A percentile compares a stretch with the other conserved stretches of the same genome.
phyloP scores from a whole-genome alignment of 1,140 invertebrate species.

The Pissodes strobi region DNA sequence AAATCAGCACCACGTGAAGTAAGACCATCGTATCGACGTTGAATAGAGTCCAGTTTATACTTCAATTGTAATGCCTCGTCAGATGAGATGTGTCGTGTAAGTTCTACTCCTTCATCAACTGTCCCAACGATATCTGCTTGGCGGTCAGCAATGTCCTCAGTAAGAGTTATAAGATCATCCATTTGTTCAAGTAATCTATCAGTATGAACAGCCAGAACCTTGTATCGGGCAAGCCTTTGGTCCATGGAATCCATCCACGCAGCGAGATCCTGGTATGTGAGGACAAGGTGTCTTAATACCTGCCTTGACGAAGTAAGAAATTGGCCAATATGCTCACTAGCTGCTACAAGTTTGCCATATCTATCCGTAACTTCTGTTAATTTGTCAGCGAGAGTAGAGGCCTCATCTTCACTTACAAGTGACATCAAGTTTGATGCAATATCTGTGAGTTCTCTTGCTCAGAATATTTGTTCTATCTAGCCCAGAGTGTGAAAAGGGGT shows the following conservation, averaged over 20 bases:
- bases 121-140: conserved; percentile 88
- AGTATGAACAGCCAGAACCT: conserved; percentile 84
- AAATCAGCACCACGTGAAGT: conserved; percentile 83
- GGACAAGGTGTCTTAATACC: conserved; percentile 84
- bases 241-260: conserved; percentile 94
- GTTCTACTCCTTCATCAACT: conserved; percentile 83
- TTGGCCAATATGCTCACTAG: conserved; percentile 79
- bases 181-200: conserved; percentile 90
- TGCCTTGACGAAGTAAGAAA: conserved; percentile 79
- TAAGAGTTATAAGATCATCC: conserved; percentile 86
- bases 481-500: no score
- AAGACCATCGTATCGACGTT: conserved; percentile 87
- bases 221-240: conserved; percentile 76
- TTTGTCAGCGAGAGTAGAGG: conserved; percentile 80
- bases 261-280: conserved; percentile 89
- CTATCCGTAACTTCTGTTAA: conserved; percentile 83
- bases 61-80: conserved; percentile 93
- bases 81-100: conserved; percentile 93
- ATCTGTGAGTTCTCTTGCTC: conserved; percentile 81
- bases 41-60: conserved; percentile 89
- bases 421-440: conserved; percentile 85
- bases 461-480: no score
- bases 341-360: conserved; percentile 82
- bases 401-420: conserved; percentile 92
- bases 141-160: conserved; percentile 86